A percentile compares a stretch with the other conserved stretches of the same genome.
Conservation (phyloP, 2,888 invertebrate species). For the Prosopocoilus inquinatus region DNA sequence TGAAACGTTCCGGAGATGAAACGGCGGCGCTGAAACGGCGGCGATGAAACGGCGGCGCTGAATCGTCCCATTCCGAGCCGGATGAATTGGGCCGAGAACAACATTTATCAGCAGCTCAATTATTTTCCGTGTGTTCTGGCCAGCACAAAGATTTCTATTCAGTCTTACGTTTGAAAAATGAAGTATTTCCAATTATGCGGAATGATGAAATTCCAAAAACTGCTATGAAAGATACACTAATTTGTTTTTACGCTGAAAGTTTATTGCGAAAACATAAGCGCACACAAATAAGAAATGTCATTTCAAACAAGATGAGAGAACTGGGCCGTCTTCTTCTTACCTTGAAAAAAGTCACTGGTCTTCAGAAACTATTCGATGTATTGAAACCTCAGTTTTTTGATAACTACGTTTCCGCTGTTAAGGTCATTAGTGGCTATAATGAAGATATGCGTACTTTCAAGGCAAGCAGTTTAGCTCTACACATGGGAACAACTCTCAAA, state of each 20-base stretch:
- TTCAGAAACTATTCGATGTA: conserved; percentile 8
- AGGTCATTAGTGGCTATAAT: conserved; percentile 23
- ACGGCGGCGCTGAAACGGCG: too few species aligned
- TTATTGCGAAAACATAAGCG: conserved; percentile 19
- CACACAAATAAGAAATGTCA: conserved; percentile 20
- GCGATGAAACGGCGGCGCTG: too few species aligned
- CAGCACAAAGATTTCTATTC: background rate
- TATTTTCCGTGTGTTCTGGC: conserved; percentile 16
- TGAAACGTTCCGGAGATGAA: too few species aligned
- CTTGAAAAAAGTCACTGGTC: conserved; percentile 14
- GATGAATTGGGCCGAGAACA: conserved; percentile 6
- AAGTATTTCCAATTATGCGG: conserved; percentile 22
- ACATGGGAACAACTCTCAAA: conserved; percentile 26
- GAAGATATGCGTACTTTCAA: conserved; percentile 18
- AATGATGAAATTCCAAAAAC: conserved; percentile 17
- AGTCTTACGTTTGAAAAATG: conserved; percentile 14
- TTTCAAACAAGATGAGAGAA: conserved; percentile 30
- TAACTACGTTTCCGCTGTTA: conserved; percentile 19
- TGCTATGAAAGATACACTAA: conserved; percentile 19
- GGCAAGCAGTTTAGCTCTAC: conserved; percentile 24
- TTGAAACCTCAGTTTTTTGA: conserved; percentile 20
- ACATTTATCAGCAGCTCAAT: conserved; percentile 11
- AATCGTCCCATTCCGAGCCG: too few species aligned
- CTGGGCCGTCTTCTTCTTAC: conserved; percentile 18
- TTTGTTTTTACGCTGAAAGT: conserved; percentile 18